phyloP scores from a whole-genome alignment of 2,797 vertebrate genomes.

The Coracias cyanogaster region DNA sequence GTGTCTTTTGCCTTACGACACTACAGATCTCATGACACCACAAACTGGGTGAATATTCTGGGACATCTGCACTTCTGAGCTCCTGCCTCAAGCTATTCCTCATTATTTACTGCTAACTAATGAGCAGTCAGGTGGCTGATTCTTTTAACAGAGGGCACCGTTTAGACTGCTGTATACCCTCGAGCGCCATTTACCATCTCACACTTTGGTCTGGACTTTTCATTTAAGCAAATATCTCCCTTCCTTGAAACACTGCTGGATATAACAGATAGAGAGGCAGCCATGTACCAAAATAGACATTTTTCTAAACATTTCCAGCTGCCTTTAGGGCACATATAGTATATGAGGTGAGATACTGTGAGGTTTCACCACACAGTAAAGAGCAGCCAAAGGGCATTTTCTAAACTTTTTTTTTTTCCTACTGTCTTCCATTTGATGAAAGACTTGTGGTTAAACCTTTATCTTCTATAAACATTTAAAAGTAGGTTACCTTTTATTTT shows the following conservation, averaged over 20 bases:
- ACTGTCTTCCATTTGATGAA: constrained; percentile 80
- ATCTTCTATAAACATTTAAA: constrained; percentile 81
- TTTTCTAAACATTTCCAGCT: constrained; percentile 81
- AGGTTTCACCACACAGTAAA: constrained; percentile 77
- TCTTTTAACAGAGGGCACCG: constrained; percentile 61
- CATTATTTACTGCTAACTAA: constrained; percentile 67
- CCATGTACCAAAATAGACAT: constrained; percentile 64
- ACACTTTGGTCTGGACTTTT: constrained; percentile 67
- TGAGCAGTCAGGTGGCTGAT: constrained; percentile 68
- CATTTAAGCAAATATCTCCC: constrained; percentile 68
- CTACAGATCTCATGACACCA: constrained; percentile 67
- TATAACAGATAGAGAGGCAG: constrained; percentile 61
- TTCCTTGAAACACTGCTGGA: constrained; percentile 38
- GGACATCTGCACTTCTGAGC: constrained; percentile 53
- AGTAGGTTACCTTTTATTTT: constrained; percentile 81
- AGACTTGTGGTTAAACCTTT: constrained; percentile 82
- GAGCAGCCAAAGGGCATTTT: constrained; percentile 80
- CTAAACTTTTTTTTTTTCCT: constrained; percentile 72
- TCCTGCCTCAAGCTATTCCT: constrained; percentile 61
- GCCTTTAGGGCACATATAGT: constrained; percentile 67
- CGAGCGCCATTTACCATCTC: constrained; percentile 60
- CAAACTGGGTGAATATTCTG: constrained; percentile 25
- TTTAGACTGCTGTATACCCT: constrained; percentile 49
- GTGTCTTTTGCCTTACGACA: constrained; percentile 60
- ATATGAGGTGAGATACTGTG: constrained; percentile 80